Base-by-base conservation (phyloP, 1,140 invertebrate genomes). In the Lepeophtheirus salmonis region DNA sequence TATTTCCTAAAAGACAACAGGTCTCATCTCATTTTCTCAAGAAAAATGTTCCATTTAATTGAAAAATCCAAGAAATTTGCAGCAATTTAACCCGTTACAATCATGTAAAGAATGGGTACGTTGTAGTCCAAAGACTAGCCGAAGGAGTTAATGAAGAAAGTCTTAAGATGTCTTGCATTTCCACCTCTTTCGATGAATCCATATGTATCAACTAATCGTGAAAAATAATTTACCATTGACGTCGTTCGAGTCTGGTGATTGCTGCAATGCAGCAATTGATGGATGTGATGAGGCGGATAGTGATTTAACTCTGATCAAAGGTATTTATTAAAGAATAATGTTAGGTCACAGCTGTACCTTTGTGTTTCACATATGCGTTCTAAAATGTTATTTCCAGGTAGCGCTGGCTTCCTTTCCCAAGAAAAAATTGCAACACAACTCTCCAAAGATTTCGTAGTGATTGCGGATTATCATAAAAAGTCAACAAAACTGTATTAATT, bases 401-500 rank as follows among this genome's bases (percentile, higher is more conserved):
- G 94, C 24, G 94, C 92, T 30, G 94, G 87, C 14, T 97, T 92
- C 71, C 77, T 92, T 13, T 76, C 91, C 13, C 89, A 96, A 77
- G 90, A 97, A 70, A 98, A 97, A 76, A 89, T 97, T 66, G 80
- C 97, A 24, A 91, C 89, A 14, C 84, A 85, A 14, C 91, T 86
- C 70, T 78, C 88, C 0, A 78, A 83, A 60, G 25, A 80, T 54
- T 75, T 92, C 50, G 76, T 95, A 30, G 79, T 98, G 12, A 80
- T 97, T 65, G 91, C 89, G 17, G 92, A 97, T 76, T 83, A 86
- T 67, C 87, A 85, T 71, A 61, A 61, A 22, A 52, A 53, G 16
- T 52, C 50, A 2, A 2, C 50, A 17, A 17, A 23, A 1, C 23
- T 83, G n/a, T n/a, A n/a, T n/a, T n/a, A n/a, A n/a, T n/a, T n/a